phyloP scores from a whole-genome alignment of 2,113 vertebrate species.

The Seriola quinqueradiata region DNA sequence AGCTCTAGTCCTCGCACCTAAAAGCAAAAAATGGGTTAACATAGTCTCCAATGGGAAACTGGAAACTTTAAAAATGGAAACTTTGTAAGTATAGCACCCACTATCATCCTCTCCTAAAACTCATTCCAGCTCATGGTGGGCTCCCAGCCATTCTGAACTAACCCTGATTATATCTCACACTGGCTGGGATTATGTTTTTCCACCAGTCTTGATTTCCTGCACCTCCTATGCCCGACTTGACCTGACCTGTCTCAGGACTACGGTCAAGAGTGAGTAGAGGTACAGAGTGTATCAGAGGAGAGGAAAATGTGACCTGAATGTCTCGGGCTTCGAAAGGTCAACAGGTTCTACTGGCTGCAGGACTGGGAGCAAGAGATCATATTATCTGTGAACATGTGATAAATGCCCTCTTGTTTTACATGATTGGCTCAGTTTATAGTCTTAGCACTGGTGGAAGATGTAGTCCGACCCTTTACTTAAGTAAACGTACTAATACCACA shows the following conservation, averaged over 20 bases:
- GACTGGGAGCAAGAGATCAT: not conserved
- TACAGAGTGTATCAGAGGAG: conserved; percentile 14
- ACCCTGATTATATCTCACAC: conserved; percentile 29
- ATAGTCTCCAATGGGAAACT: not conserved
- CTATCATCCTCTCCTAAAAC: conserved; percentile 6
- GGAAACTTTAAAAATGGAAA: conserved; percentile 36
- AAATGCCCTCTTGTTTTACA: not conserved
- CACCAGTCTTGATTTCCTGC: not conserved
- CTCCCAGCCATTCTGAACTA: not conserved
- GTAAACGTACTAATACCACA: not conserved
- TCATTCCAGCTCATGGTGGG: conserved; percentile 1
- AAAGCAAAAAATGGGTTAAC: conserved; percentile 10
- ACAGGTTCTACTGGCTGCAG: not conserved
- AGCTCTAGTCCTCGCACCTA: not conserved
- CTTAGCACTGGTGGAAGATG: not conserved
- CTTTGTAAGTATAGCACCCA: not conserved
- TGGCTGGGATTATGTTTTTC: conserved; percentile 9
- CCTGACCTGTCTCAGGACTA: conserved; percentile 4
- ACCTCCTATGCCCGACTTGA: not conserved
- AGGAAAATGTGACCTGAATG: conserved; percentile 11
- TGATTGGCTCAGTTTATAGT: not conserved
- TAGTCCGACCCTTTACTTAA: not conserved
- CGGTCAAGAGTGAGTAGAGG: not conserved
- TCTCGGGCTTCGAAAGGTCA: not conserved
- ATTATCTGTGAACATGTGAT: not conserved